Conservation (phyloP, 2,797 vertebrate species). For the Hipposideros larvatus region DNA sequence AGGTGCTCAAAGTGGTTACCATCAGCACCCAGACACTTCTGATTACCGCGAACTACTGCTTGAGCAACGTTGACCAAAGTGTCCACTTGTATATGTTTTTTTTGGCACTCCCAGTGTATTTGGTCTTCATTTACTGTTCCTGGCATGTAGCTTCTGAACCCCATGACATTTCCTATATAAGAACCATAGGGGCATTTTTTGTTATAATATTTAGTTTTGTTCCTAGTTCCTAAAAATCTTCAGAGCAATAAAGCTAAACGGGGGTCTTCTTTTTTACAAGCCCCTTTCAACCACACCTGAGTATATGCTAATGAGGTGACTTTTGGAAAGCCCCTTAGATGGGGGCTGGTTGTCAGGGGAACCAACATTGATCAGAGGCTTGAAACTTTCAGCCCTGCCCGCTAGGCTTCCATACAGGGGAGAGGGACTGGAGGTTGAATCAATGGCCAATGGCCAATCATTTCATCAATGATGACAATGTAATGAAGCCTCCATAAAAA, state of each 20-base stretch:
- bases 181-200: neutral
- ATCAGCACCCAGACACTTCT: no score
- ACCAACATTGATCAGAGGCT: neutral
- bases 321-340: neutral
- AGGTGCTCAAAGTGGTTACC: no score
- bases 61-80: no score
- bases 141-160: neutral
- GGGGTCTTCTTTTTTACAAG: neutral
- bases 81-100: no score
- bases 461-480: neutral
- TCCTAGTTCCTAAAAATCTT: neutral
- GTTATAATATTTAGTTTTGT: neutral
- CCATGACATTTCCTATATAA: neutral
- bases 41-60: no score
- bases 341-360: neutral
- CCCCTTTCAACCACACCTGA: neutral
- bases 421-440: neutral
- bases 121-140: neutral
- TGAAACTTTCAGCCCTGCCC: neutral
- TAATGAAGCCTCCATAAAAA: neutral
- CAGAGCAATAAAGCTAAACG: neutral
- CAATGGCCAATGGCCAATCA: neutral
- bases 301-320: neutral
- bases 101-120: no score
- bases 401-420: neutral